Base-by-base conservation (phyloP, 1,140 invertebrate genomes). In the Drosophila sp. region DNA sequence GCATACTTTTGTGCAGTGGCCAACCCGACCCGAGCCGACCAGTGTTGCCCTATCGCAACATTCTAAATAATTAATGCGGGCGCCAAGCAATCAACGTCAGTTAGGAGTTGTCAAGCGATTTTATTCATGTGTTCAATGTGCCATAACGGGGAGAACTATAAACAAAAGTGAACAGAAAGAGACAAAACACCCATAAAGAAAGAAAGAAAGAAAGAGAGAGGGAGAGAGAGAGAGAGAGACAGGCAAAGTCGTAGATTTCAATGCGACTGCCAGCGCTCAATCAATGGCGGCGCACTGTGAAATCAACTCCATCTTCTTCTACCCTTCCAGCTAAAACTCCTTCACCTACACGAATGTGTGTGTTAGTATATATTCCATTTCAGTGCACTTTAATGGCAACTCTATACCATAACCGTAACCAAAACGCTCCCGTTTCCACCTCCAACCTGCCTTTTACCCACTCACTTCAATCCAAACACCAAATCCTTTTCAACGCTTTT, bases 1-100 rank as follows among this genome's bases (percentile, higher is more conserved):
- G 84, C 84, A 83, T 74, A 83, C 70, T 87, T 84, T 80, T 68
- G 68, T 70, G 74, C 60, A 60, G 55, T 27, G 33, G 35, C 35
- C 35, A 35, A 35, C 8, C 33, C 73, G 77, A 23, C 44, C 44
- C 23, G 23, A 7, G 44, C 27, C 17, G 17, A 17, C 17, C 17
- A 17, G 17, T 62, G 77, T 57, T 76, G 68, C 56, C 67, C 62
- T 54, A 33, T 60, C 38, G 54, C 23, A 66, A 68, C 73, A 77
- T 89, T 78, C 56, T 87, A 70, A 89, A 89, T 89, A 87, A 89
- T 89, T 89, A 87, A 89, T 89, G 65, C 72, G 50, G 68, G 64
- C 84, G 58, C 67, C 72, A 65, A 74, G 84, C 84, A 89, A 87
- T 87, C 83, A 87, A 89, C 80, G 78, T 73, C 80, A 87, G 70